Conservation (phyloP, 2,113 vertebrate species). For the Myocastor coypus region DNA sequence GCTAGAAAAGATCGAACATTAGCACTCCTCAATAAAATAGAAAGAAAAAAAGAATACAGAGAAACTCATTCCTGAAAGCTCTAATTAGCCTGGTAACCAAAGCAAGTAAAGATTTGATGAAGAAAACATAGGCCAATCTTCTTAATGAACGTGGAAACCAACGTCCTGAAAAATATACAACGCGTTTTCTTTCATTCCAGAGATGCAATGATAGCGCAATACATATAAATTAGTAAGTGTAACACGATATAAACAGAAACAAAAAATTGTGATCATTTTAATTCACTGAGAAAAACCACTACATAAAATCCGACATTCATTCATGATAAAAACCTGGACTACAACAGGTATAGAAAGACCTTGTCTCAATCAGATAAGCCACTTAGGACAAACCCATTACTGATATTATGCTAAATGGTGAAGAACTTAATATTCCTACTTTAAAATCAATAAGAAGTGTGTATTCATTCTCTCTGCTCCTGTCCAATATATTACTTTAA, state of each 20-base stretch:
- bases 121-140: neutral
- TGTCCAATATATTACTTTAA: neutral
- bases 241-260: neutral
- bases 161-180: neutral
- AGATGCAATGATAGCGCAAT: neutral
- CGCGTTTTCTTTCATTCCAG: neutral
- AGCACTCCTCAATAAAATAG: neutral
- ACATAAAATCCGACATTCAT: neutral
- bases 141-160: neutral
- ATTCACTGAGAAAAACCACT: neutral
- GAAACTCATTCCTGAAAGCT: neutral
- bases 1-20: neutral
- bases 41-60: neutral
- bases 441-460: neutral
- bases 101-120: neutral
- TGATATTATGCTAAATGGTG: neutral
- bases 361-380: neutral
- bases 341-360: neutral
- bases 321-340: neutral
- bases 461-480: neutral
- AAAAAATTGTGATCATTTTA: neutral
- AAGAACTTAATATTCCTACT: neutral
- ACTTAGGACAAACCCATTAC: neutral
- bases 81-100: neutral
- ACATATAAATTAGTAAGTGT: neutral